These are phyloP conservation scores for Danio choprae DNA, from an alignment of 2,797 vertebrate genomes.

Conservation along the genomic window DNA sequence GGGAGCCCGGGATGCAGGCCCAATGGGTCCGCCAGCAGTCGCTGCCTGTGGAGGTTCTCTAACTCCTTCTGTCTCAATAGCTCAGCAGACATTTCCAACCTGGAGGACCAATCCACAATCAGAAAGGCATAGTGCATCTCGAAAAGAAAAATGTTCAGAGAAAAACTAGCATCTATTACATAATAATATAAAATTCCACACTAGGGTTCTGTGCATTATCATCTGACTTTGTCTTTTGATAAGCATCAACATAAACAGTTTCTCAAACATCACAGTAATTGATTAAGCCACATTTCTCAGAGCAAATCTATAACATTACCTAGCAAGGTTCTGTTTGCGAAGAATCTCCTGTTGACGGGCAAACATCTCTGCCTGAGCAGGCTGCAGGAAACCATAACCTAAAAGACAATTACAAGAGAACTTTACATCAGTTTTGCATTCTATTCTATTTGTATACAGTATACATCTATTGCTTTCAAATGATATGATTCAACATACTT, in stretches of 20 bases:
- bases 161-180: background rate
- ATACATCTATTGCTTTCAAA: background rate
- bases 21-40: slow-evolving; percentile 83
- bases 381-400: slow-evolving; percentile 95
- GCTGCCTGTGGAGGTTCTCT: slow-evolving; percentile 84
- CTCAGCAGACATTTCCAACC: slow-evolving; percentile 95
- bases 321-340: slow-evolving; percentile 94
- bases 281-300: background rate
- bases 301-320: slow-evolving; percentile 74
- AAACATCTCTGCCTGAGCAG: slow-evolving; percentile 92
- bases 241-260: background rate
- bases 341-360: slow-evolving; percentile 96
- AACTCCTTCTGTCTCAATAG: slow-evolving; percentile 94
- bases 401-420: slow-evolving; percentile 45
- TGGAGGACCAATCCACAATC: slow-evolving; percentile 59
- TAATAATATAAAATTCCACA: background rate
- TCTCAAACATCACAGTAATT: background rate
- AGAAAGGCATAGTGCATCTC: background rate
- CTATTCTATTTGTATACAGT: background rate
- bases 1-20: slow-evolving; percentile 83
- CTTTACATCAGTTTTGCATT: background rate
- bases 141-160: background rate
- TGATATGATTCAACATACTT: background rate
- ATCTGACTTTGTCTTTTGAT: background rate
- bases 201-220: background rate